These are phyloP conservation scores for Drosophila nigromelanica DNA, from an alignment of 1,140 invertebrate genomes.

Conservation along the genomic window DNA sequence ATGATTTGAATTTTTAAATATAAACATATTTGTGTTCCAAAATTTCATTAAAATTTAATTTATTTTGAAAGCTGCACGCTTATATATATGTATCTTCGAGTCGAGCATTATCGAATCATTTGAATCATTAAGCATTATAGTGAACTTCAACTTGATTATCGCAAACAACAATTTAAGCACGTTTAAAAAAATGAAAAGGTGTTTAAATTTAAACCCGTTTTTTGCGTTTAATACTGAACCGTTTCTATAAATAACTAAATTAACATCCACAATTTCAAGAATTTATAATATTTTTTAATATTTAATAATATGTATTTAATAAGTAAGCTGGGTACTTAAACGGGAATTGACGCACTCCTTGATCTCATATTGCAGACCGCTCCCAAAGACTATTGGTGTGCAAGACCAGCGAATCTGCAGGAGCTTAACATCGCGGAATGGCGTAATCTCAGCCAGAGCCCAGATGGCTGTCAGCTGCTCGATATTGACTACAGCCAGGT, in stretches of 20 bases:
- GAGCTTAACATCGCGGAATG: conserved; percentile 84
- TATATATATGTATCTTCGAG: too few relatives aligned
- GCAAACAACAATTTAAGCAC: conserved; percentile 5
- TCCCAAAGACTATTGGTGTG: conserved; percentile 87
- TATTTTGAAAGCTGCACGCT: too few relatives aligned
- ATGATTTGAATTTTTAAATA: too few relatives aligned
- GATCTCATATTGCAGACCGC: conserved; percentile 84
- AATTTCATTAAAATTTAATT: too few relatives aligned
- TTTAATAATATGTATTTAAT: not conserved
- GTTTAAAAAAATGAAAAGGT: not conserved
- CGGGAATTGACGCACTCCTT: not conserved
- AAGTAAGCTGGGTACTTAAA: not conserved
- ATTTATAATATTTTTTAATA: not conserved
- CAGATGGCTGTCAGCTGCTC: conserved; percentile 84
- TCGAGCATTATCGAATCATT: too few relatives aligned
- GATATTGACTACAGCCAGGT: conserved; percentile 67
- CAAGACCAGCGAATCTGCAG: conserved; percentile 85
- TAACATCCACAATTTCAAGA: not conserved
- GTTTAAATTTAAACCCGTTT: not conserved
- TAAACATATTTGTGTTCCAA: too few relatives aligned
- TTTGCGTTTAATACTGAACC: not conserved
- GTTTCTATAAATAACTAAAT: not conserved
- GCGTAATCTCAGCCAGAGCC: conserved; percentile 87
- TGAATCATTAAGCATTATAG: too few relatives aligned
- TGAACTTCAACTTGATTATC: not conserved